phyloP scores from a whole-genome alignment of 2,888 invertebrate species.

The Galeruca laticollis region DNA sequence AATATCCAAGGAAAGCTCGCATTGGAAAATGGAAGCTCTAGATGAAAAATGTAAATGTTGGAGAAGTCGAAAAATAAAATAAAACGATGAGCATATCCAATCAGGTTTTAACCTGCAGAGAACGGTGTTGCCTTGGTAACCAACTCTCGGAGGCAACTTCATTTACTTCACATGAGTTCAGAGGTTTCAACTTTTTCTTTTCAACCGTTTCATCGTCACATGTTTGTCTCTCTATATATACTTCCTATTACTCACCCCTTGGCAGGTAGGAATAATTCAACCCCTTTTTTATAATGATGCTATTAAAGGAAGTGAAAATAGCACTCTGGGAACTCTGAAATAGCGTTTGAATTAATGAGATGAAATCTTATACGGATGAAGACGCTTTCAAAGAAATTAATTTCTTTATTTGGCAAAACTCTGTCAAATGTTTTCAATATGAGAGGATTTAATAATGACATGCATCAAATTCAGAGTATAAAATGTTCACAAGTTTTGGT shows the following conservation, averaged over 20 bases:
- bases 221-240: slow-evolving; percentile 24
- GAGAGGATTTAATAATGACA: background rate
- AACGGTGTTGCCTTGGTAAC: slow-evolving; percentile 64
- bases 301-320: slow-evolving; percentile 42
- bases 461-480: background rate
- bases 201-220: slow-evolving; percentile 34
- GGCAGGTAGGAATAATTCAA: slow-evolving; percentile 36
- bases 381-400: slow-evolving; percentile 28
- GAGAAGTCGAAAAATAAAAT: slow-evolving; percentile 65
- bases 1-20: slow-evolving; percentile 58
- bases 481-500: background rate
- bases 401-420: slow-evolving; percentile 10
- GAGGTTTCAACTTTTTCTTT: slow-evolving; percentile 35
- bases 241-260: slow-evolving; percentile 32
- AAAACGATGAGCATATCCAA: slow-evolving; percentile 67
- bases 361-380: slow-evolving; percentile 35
- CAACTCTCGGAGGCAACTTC: slow-evolving; percentile 58
- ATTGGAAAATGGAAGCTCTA: slow-evolving; percentile 63
- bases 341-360: slow-evolving; percentile 40
- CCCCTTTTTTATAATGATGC: slow-evolving; percentile 41
- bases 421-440: background rate
- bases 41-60: slow-evolving; percentile 64
- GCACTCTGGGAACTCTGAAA: slow-evolving; percentile 36
- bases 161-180: slow-evolving; percentile 61
- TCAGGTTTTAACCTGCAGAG: slow-evolving; percentile 67